These are phyloP conservation scores for Salminus brasiliensis DNA, from an alignment of 2,113 vertebrate genomes.

Conservation along the genomic window DNA sequence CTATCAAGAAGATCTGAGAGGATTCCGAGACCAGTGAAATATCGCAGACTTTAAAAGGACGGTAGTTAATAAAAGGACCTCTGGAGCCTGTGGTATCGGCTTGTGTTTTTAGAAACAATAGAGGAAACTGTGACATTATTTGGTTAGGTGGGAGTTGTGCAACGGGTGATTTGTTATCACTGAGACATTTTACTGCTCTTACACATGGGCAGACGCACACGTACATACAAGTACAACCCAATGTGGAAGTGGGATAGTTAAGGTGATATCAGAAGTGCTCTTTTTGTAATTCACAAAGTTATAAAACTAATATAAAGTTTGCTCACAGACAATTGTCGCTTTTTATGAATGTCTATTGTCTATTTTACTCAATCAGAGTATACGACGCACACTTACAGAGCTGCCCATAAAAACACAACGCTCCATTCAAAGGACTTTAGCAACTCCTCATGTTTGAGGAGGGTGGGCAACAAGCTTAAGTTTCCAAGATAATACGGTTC, in stretches of 20 bases:
- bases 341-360: neutral
- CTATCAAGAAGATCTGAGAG: neutral
- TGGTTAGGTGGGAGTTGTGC: conserved; percentile 65
- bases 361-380: conserved; percentile 34
- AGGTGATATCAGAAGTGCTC: neutral
- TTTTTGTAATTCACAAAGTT: neutral
- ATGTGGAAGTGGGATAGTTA: conserved; percentile 3
- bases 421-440: conserved; percentile 48
- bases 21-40: neutral
- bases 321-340: neutral
- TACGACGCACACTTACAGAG: conserved; percentile 20
- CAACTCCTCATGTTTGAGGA: conserved; percentile 68
- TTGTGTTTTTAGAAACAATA: conserved; percentile 25
- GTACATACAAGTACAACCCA: conserved; percentile 49
- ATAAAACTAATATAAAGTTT: conserved; percentile 5
- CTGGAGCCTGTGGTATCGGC: conserved; percentile 3
- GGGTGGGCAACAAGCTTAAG: conserved; percentile 62
- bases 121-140: conserved; percentile 44
- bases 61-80: neutral
- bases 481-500: conserved; percentile 21
- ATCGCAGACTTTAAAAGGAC: neutral
- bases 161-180: conserved; percentile 47
- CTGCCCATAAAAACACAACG: conserved; percentile 36
- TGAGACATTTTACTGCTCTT: conserved; percentile 28
- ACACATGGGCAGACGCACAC: conserved; percentile 24